Percentiles rank a stretch among this genome's conserved stretches.
Conservation (phyloP, 2,113 vertebrate genomes). For the Setophaga coronata region DNA sequence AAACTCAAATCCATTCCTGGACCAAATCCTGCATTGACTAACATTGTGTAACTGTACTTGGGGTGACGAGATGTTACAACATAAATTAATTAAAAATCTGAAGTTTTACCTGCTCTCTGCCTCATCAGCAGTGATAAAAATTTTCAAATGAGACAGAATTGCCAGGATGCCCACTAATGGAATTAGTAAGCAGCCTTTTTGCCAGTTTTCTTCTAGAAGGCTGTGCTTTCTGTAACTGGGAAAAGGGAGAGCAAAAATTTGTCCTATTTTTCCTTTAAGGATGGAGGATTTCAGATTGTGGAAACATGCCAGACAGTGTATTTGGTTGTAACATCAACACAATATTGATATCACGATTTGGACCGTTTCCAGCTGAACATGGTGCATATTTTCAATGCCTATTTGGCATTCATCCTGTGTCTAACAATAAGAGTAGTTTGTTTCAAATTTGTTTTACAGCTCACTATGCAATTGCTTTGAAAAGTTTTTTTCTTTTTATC, state of each 20-base stretch:
- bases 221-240: neutral
- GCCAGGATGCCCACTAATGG: neutral
- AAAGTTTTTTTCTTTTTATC: neutral
- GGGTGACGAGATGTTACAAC: neutral
- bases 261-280: neutral
- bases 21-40: neutral
- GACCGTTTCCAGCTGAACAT: neutral
- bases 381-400: neutral
- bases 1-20: neutral
- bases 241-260: neutral
- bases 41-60: neutral
- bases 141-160: neutral
- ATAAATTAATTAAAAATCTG: neutral
- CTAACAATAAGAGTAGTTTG: constrained; percentile 11
- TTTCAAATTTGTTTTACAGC: constrained; percentile 5
- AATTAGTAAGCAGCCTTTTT: neutral
- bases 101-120: neutral
- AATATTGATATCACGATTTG: constrained; percentile 13
- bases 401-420: neutral
- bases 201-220: neutral
- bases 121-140: neutral
- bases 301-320: neutral
- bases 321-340: constrained; percentile 3
- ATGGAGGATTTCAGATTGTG: neutral
- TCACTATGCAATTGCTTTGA: neutral